Conservation (phyloP, 2,797 vertebrate genomes). For the Falco biarmicus region DNA sequence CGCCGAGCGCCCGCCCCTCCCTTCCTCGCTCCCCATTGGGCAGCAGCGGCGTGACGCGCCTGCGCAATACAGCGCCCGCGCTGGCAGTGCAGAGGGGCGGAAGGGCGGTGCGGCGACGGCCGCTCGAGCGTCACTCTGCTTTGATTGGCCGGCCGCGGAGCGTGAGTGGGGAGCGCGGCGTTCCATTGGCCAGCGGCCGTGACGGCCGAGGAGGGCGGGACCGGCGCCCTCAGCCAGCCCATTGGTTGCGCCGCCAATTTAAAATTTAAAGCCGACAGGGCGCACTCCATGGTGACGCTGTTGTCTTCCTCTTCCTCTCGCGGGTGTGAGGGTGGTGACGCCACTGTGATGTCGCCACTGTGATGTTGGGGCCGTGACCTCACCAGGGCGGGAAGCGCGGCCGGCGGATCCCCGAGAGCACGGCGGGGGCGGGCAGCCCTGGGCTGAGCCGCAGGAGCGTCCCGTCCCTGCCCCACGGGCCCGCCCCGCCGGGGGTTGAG, state of each 20-base stretch:
- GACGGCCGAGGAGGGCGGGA: accelerated
- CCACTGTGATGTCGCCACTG: not conserved
- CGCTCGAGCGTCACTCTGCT: accelerated
- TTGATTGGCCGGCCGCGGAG: not conserved
- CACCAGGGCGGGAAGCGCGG: not conserved
- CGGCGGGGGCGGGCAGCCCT: no score
- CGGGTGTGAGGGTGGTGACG: accelerated
- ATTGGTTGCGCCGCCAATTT: constrained; percentile 25
- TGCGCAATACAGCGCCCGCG: not conserved
- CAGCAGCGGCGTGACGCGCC: accelerated
- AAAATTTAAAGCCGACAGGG: constrained; percentile 27
- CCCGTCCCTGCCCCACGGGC: no score
- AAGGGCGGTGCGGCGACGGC: no score
- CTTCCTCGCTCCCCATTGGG: not conserved
- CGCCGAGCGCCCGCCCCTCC: not conserved
- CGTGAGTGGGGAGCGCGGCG: accelerated
- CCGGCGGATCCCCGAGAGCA: no score
- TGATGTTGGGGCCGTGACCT: not conserved
- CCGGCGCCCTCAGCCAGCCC: accelerated
- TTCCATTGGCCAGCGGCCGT: accelerated
- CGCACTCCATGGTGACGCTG: accelerated
- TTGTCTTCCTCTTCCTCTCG: accelerated
- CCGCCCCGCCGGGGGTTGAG: no score
- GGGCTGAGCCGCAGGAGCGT: no score
- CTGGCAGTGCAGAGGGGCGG: no score